Conservation (phyloP, 2,888 invertebrate genomes). For the Spatulosminthurus flaviceps region DNA sequence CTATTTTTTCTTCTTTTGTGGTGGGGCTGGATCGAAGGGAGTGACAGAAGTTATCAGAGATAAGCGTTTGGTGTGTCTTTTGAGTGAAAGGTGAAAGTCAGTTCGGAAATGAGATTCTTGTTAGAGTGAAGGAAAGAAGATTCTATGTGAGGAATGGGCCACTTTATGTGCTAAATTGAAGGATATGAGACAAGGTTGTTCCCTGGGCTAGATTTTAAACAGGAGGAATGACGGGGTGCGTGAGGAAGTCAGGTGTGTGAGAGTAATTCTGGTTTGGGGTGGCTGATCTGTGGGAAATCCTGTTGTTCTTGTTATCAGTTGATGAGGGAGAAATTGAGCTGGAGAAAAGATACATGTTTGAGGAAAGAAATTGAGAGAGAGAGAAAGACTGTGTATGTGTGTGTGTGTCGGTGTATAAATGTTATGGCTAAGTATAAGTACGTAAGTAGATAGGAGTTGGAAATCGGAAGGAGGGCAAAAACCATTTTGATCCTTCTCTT, state of each 20-base stretch:
- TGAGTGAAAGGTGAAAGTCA: slow-evolving; percentile 9
- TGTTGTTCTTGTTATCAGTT: slow-evolving; percentile 18
- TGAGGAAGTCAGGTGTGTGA: slow-evolving; percentile 36
- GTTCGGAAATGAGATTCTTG: slow-evolving; percentile 18
- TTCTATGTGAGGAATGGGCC: background rate
- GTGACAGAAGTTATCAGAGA: too few relatives aligned
- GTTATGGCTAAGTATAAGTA: background rate
- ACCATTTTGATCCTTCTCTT: slow-evolving; percentile 54
- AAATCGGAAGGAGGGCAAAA: slow-evolving; percentile 40
- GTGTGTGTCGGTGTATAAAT: background rate
- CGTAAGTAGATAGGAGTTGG: background rate
- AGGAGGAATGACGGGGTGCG: slow-evolving; percentile 5
- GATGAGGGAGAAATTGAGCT: slow-evolving; percentile 25
- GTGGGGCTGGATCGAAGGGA: too few relatives aligned
- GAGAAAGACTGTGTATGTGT: background rate
- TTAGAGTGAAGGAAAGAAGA: background rate
- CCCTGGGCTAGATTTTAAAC: too few relatives aligned
- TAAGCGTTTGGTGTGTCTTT: background rate
- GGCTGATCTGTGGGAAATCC: slow-evolving; percentile 24
- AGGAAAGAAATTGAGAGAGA: background rate
- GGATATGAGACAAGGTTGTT: too few relatives aligned
- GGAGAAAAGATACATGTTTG: slow-evolving; percentile 1
- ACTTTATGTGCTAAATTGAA: background rate
- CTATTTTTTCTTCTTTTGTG: too few relatives aligned
- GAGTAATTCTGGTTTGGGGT: slow-evolving; percentile 10